Evolutionary conservation across 2,797 vertebrate species (phyloP).

Genomic region (Acanthis flammea): DNA sequence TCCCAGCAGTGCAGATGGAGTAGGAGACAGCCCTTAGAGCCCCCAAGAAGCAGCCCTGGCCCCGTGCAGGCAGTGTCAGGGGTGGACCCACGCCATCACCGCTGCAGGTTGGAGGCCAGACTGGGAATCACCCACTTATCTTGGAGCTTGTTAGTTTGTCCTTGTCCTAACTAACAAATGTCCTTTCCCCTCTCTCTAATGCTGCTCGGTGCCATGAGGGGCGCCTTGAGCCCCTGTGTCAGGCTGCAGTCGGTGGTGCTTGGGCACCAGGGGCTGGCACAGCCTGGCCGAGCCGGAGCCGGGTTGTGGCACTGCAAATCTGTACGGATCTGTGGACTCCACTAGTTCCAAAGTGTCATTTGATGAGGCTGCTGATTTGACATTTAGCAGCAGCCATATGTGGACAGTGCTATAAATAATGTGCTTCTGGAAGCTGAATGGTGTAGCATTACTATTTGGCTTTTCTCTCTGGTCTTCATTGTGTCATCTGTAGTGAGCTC

Average conservation of each 20-base stretch:
- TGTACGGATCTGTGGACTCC: slow-evolving; percentile 83
- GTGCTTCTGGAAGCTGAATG: slow-evolving; percentile 82
- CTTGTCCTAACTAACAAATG: slow-evolving; percentile 48
- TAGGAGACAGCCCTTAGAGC: not conserved
- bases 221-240: slow-evolving; percentile 1
- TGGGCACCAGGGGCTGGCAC: not conserved
- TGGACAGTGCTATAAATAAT: slow-evolving; percentile 75
- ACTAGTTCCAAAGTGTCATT: slow-evolving; percentile 76
- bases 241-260: not conserved
- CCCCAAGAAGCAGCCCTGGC: not conserved
- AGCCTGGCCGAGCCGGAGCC: not conserved
- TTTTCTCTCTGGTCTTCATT: slow-evolving; percentile 91
- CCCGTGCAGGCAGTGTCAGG: not conserved
- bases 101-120: slow-evolving; percentile 24
- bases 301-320: slow-evolving; percentile 55
- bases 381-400: slow-evolving; percentile 76
- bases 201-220: not conserved
- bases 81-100: not conserved
- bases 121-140: not conserved
- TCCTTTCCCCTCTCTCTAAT: not conserved
- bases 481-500: slow-evolving; percentile 95
- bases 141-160: slow-evolving; percentile 32
- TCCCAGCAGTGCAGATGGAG: not conserved
- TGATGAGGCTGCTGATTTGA: slow-evolving; percentile 76
- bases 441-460: slow-evolving; percentile 84